Conservation (phyloP, 2,797 vertebrate species). For the Delichon dasypus region DNA sequence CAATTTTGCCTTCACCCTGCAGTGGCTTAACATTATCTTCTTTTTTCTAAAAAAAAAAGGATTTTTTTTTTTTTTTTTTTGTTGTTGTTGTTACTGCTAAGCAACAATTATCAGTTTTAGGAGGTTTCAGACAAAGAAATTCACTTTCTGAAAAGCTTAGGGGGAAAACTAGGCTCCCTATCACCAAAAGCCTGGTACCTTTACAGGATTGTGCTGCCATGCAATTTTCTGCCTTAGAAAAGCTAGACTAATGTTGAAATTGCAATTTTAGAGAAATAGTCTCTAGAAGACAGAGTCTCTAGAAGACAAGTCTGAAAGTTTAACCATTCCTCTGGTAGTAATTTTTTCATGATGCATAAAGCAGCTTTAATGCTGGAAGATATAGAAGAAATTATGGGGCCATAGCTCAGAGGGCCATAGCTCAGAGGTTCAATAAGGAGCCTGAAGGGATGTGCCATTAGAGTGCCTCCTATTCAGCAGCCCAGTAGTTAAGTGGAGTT, state of each 20-base stretch:
- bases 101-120: neutral
- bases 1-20: neutral
- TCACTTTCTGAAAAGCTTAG: neutral
- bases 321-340: neutral
- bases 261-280: neutral
- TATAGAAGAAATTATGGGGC: neutral
- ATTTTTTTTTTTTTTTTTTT: neutral
- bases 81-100: neutral
- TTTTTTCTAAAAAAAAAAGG: neutral
- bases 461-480: neutral
- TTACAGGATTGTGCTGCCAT: neutral
- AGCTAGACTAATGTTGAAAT: neutral
- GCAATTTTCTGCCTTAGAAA: neutral
- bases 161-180: neutral
- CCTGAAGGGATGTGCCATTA: neutral
- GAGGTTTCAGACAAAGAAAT: neutral
- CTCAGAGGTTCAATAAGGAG: neutral
- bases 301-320: neutral
- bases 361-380: neutral
- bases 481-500: neutral
- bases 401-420: neutral
- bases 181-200: neutral
- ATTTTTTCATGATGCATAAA: neutral
- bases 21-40: neutral
- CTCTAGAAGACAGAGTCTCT: neutral